Conservation (phyloP, 2,888 invertebrate species). For the Campaea margaritaria region DNA sequence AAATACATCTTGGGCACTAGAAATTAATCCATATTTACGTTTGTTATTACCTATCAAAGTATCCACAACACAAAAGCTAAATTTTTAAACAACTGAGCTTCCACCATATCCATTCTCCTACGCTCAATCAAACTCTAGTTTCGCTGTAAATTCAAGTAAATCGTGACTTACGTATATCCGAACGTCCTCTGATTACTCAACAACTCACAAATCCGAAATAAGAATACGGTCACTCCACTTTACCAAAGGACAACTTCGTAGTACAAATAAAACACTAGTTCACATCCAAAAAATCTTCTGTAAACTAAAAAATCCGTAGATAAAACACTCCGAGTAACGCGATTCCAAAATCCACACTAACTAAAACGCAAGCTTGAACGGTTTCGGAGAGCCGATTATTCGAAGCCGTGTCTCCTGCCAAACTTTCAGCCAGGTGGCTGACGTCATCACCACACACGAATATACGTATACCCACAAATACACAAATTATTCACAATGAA, state of each 20-base stretch:
- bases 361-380: conserved; percentile 65
- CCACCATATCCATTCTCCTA: too few relatives aligned
- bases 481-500: conserved; percentile 70
- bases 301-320: conserved; percentile 5
- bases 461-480: conserved; percentile 65
- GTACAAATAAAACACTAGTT: neutral
- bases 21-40: too few relatives aligned
- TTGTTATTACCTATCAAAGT: too few relatives aligned
- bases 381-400: conserved; percentile 78
- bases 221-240: conserved; percentile 9
- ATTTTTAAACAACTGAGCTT: too few relatives aligned
- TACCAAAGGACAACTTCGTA: conserved; percentile 2
- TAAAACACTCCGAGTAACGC: conserved; percentile 54
- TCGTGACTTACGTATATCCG: conserved; percentile 6
- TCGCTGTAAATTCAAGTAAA: conserved; percentile 1
- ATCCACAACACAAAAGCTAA: too few relatives aligned
- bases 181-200: conserved; percentile 15
- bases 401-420: conserved; percentile 80
- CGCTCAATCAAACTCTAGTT: too few relatives aligned
- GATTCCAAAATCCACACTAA: conserved; percentile 79
- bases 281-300: neutral
- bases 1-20: too few relatives aligned
- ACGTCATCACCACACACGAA: conserved; percentile 71
- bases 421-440: conserved; percentile 79
- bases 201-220: conserved; percentile 23